Evolutionary conservation across 2,888 invertebrate species (phyloP).

Genomic region (Catocala fraxini): DNA sequence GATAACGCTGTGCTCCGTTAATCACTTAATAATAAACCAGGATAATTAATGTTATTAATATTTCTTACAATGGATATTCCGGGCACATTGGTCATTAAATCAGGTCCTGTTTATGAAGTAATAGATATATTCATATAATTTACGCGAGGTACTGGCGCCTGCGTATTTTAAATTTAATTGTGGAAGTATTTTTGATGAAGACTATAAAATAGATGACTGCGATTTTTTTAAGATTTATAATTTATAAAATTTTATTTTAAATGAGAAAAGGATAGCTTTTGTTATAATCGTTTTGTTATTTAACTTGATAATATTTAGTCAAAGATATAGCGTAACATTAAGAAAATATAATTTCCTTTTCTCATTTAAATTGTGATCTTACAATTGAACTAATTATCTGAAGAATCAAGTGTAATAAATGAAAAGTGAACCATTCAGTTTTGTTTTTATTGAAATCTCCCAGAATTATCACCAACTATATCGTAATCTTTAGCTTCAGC

Average conservation of each 20-base stretch:
- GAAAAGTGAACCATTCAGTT: conserved; percentile 39
- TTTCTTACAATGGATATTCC: too few species aligned
- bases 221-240: conserved; percentile 32
- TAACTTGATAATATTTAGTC: conserved; percentile 43
- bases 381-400: conserved; percentile 58
- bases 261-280: conserved; percentile 71
- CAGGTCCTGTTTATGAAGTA: background rate
- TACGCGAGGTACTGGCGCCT: background rate
- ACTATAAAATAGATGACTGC: conserved; percentile 29
- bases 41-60: too few species aligned
- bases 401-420: conserved; percentile 68
- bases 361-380: conserved; percentile 73
- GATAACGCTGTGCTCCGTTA: background rate
- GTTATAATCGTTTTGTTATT: conserved; percentile 53
- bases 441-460: conserved; percentile 14
- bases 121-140: conserved; percentile 1
- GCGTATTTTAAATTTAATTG: conserved; percentile 1
- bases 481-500: too few species aligned
- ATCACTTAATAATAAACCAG: too few species aligned
- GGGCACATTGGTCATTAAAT: too few species aligned
- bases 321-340: conserved; percentile 39
- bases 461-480: too few species aligned
- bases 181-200: conserved; percentile 12
- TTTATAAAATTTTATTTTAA: conserved; percentile 53
- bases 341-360: conserved; percentile 63